These are phyloP conservation scores for Drosophila kokeensis DNA, from an alignment of 2,888 invertebrate species.

Conservation along the genomic window DNA sequence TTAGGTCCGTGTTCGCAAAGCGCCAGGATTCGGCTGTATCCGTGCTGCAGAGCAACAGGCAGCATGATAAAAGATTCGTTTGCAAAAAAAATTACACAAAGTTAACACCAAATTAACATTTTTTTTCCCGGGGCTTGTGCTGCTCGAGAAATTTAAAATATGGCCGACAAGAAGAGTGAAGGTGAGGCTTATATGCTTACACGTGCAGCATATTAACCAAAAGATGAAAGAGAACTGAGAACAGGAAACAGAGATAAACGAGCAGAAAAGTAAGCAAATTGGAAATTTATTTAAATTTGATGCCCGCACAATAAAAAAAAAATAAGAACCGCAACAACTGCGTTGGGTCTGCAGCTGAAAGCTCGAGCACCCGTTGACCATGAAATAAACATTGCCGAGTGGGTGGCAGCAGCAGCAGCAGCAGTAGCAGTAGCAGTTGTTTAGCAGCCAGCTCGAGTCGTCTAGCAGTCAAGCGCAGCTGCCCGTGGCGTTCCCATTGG, in stretches of 20 bases:
- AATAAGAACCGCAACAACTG: constrained; percentile 7
- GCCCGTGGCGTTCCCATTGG: constrained; percentile 10
- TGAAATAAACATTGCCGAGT: constrained; percentile 36
- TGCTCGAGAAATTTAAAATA: constrained; percentile 45
- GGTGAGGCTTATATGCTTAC: constrained; percentile 12
- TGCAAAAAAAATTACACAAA: constrained; percentile 65
- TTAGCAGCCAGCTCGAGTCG: constrained; percentile 19
- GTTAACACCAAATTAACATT: constrained; percentile 82
- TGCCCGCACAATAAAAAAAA: constrained; percentile 29
- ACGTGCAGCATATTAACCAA: constrained; percentile 33
- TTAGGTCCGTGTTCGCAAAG: constrained; percentile 90
- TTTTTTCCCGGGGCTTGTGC: constrained; percentile 27
- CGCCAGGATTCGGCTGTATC: constrained; percentile 89
- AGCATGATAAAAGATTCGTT: constrained; percentile 20
- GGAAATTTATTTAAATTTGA: constrained; percentile 82
- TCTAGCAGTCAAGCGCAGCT: constrained; percentile 7
- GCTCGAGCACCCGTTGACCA: constrained; percentile 57
- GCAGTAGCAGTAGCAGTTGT: constrained; percentile 1
- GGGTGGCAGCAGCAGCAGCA: neutral
- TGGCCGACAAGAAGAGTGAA: constrained; percentile 6
- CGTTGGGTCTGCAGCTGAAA: constrained; percentile 15
- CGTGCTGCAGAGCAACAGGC: constrained; percentile 85
- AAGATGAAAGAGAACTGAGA: constrained; percentile 51
- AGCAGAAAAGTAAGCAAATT: constrained; percentile 60
- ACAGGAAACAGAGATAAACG: constrained; percentile 8